Evolutionary conservation across 2,888 invertebrate species (phyloP).

Genomic region (Sturmia bella): DNA sequence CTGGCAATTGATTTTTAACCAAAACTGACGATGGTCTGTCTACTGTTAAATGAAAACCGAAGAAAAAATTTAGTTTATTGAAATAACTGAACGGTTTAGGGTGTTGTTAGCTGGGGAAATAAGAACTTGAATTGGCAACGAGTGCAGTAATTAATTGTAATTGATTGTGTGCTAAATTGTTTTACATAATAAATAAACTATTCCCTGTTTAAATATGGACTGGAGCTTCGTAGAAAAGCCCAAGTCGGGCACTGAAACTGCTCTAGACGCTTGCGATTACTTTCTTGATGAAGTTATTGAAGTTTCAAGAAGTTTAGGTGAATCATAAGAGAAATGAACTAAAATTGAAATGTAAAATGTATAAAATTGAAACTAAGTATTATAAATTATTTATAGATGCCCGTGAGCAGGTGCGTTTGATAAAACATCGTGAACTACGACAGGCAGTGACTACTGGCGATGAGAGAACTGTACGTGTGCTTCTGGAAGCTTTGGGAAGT

Average conservation of each 20-base stretch:
- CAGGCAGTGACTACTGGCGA: conserved; percentile 91
- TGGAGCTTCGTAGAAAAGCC: conserved; percentile 81
- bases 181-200: conserved; percentile 2
- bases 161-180: background rate
- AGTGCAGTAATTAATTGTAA: background rate
- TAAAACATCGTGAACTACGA: conserved; percentile 89
- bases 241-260: conserved; percentile 84
- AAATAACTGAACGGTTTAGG: conserved; percentile 53
- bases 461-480: conserved; percentile 85
- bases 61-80: conserved; percentile 50
- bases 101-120: conserved; percentile 54
- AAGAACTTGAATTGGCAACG: conserved; percentile 14
- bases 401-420: conserved; percentile 87
- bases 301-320: conserved; percentile 83
- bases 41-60: conserved; percentile 40
- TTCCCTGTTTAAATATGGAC: too few species aligned
- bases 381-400: conserved; percentile 75
- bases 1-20: conserved; percentile 68
- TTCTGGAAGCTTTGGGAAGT: conserved; percentile 85
- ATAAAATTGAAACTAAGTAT: conserved; percentile 14
- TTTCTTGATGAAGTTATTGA: conserved; percentile 87
- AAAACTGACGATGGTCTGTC: conserved; percentile 54
- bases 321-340: conserved; percentile 70
- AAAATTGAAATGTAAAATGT: background rate
- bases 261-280: conserved; percentile 87